These are phyloP conservation scores for Lamellibrachia columna DNA, from an alignment of 2,888 invertebrate species.

Conservation along the genomic window DNA sequence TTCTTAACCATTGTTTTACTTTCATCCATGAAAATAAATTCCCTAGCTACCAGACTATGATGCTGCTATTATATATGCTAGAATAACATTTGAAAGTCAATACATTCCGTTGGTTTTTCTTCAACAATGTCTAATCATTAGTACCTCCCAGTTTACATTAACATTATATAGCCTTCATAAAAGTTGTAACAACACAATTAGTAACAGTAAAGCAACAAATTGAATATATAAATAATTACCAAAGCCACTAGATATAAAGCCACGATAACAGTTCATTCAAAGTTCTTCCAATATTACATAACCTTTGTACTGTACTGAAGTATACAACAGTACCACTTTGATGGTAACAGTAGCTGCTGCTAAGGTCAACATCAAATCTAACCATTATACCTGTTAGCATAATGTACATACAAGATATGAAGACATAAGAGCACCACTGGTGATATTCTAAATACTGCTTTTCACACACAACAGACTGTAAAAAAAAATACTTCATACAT, in stretches of 20 bases:
- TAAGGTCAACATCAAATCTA: constrained; percentile 13
- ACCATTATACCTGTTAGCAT: neutral
- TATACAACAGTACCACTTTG: neutral
- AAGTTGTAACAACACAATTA: neutral
- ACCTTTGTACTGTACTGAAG: neutral
- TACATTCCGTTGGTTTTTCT: neutral
- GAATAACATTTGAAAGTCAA: neutral
- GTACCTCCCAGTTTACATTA: neutral
- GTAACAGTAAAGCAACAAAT: neutral
- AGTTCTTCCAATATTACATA: neutral
- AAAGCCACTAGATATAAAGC: neutral
- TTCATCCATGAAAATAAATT: neutral
- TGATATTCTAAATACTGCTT: neutral
- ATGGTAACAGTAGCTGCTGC: too few species aligned
- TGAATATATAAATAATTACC: neutral
- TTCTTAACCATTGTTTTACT: neutral
- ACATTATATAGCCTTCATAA: neutral
- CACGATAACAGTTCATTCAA: neutral
- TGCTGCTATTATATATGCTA: neutral
- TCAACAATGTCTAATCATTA: neutral
- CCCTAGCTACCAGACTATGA: neutral
- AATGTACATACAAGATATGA: neutral
- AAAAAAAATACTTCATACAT: neutral
- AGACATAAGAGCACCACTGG: neutral
- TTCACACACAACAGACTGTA: neutral